Base-by-base conservation (phyloP, 1,140 invertebrate genomes). In the Caenorhabditis brenneri region DNA sequence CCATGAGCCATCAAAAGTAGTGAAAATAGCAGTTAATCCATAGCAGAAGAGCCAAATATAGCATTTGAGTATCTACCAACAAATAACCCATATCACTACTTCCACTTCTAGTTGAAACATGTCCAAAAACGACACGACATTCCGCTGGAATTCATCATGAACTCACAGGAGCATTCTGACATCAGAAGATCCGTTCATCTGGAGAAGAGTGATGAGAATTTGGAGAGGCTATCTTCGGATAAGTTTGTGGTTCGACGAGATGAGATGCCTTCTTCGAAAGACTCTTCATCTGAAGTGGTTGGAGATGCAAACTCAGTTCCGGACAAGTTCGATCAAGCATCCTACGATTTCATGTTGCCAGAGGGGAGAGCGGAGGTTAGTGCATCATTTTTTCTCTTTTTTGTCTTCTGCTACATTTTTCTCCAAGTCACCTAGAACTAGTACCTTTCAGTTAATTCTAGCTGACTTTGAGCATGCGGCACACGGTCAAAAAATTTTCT, bases 281-380 rank as follows among this genome's bases (percentile, higher is more conserved):
- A 42, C 24, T 74, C 65, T 1, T 74, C 65, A 1, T 10, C n/a
- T 9, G 65, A 42, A 74, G 36, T 42, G 1, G 65, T 22, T 24
- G 65, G 65, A 42, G 65, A 74, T 22, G 80, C 48, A 4, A 42
- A 27, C n/a, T 55, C 36, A 0, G 22, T 58, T 58, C 80, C 49
- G 16, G 49, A 46, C 36, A 53, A 58, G 24, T 84, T 84, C 42
- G 83, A 65, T 33, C 74, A 80, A 19, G 27, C 48, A 1, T 55
- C 48, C 19, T 84, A 84, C 29, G 83, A 80, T 39, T 84, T 84
- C 48, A 84, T 84, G 83, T n/a, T 84, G 31, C 78, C 83, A 10
- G 83, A 78, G 12, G 83, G 83, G 16, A 33, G 31, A 19, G n/a
- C 27, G 7, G 36, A 84, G 78, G 83, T 80, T n/a, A n/a, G n/a